Evolutionary conservation across 2,797 vertebrate species (phyloP).

Genomic region (Miichthys miiuy): DNA sequence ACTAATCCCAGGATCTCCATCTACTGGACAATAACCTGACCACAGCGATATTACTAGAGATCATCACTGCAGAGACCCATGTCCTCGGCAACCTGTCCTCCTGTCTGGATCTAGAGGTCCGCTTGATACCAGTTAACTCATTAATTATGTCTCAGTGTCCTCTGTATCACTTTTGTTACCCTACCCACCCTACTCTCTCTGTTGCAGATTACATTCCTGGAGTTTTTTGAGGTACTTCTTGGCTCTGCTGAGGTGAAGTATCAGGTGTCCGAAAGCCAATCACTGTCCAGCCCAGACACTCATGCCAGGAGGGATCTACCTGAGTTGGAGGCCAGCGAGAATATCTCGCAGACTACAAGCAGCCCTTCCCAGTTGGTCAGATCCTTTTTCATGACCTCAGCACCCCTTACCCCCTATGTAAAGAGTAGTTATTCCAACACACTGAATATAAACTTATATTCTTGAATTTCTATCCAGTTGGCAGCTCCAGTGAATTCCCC

Average conservation of each 20-base stretch:
- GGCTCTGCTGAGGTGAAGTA: constrained; percentile 84
- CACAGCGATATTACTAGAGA: constrained; percentile 80
- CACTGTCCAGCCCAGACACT: background rate
- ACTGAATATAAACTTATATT: background rate
- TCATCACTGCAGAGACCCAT: constrained; percentile 84
- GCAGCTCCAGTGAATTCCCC: constrained; percentile 17
- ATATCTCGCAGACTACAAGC: background rate
- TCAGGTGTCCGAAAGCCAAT: constrained; percentile 16
- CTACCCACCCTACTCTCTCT: background rate
- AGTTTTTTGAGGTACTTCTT: constrained; percentile 93
- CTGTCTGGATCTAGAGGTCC: constrained; percentile 89
- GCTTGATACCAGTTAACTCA: background rate
- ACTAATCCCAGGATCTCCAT: constrained; percentile 85
- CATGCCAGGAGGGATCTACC: background rate
- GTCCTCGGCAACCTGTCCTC: constrained; percentile 54
- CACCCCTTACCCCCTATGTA: background rate
- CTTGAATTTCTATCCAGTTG: constrained; percentile 7
- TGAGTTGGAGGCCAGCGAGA: constrained; percentile 13
- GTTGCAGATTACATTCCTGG: constrained; percentile 92
- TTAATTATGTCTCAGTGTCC: background rate
- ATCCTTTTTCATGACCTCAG: constrained; percentile 9
- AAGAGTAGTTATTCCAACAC: background rate
- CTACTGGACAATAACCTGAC: constrained; percentile 88
- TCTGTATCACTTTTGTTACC: no score
- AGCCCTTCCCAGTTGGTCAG: constrained; percentile 52